A percentile compares a stretch with the other conserved stretches of the same genome.
phyloP scores from a whole-genome alignment of 1,140 invertebrate species.

The Babylonia areolata region DNA sequence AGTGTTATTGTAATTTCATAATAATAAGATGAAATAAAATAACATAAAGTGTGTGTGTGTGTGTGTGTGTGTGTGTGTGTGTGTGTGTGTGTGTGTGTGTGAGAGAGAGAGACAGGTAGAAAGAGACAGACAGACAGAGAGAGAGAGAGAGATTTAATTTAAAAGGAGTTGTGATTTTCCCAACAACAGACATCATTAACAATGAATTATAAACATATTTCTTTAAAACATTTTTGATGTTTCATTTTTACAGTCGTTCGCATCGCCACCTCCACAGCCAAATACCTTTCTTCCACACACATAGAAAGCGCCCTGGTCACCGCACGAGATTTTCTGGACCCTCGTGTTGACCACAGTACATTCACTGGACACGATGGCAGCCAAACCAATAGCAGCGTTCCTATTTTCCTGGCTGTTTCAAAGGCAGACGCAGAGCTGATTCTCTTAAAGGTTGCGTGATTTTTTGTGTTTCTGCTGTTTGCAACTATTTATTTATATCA shows the following conservation, averaged over 20 bases:
- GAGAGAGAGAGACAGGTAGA: no score
- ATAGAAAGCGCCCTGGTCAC: background rate
- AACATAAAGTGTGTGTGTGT: no score
- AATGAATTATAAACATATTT: no score
- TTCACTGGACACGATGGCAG: background rate
- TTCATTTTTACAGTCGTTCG: background rate
- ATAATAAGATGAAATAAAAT: no score
- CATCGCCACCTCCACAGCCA: background rate
- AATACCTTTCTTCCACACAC: background rate
- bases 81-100: no score
- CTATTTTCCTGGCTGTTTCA: background rate
- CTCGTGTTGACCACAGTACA: background rate
- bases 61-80: no score
- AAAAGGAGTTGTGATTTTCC: background rate
- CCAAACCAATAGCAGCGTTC: background rate
- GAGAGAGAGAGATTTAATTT: no score
- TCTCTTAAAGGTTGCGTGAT: background rate
- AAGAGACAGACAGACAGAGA: no score
- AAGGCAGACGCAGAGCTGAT: background rate
- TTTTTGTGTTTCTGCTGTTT: background rate
- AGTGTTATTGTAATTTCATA: no score
- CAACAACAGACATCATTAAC: background rate
- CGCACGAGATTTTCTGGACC: background rate
- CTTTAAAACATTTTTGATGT: background rate
- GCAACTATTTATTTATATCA: background rate